Evolutionary conservation across 2,113 vertebrate genomes (phyloP).

Genomic region (Ptychochromis oligacanthus): DNA sequence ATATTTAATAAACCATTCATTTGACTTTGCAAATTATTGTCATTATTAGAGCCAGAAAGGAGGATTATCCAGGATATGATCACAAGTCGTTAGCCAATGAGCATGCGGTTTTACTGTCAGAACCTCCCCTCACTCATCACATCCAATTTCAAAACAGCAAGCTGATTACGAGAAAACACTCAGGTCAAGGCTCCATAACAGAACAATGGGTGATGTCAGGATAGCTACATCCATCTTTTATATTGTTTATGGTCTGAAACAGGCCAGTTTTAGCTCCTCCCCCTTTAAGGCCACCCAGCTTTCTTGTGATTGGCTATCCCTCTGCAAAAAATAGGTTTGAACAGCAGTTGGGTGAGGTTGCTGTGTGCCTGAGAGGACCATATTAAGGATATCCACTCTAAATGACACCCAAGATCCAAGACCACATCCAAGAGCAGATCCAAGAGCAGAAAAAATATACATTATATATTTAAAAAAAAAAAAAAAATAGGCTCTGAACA

Average conservation of each 20-base stretch:
- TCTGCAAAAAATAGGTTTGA: not conserved
- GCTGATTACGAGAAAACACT: not conserved
- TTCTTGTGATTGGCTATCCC: not conserved
- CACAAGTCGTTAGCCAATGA: not conserved
- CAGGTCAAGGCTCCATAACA: not conserved
- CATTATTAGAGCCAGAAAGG: not conserved
- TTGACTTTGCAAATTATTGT: not conserved
- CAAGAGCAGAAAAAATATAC: too few relatives aligned
- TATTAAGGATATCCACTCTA: not conserved
- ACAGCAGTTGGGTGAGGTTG: not conserved
- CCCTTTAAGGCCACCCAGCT: not conserved
- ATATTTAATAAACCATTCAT: not conserved
- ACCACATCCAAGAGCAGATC: too few relatives aligned
- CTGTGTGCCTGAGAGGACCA: not conserved
- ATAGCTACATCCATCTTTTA: not conserved
- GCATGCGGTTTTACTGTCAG: not conserved
- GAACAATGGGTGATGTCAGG: not conserved
- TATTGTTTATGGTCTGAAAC: not conserved
- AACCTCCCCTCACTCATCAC: not conserved
- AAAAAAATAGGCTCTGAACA: not conserved
- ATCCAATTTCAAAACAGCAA: not conserved
- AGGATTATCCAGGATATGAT: not conserved
- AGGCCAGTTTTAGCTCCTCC: not conserved
- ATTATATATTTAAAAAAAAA: too few relatives aligned
- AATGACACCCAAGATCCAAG: not conserved